A percentile compares a stretch with the other conserved stretches of the same genome.
These are phyloP conservation scores for Laticauda colubrina DNA, from an alignment of 2,113 vertebrate species.

Conservation along the genomic window DNA sequence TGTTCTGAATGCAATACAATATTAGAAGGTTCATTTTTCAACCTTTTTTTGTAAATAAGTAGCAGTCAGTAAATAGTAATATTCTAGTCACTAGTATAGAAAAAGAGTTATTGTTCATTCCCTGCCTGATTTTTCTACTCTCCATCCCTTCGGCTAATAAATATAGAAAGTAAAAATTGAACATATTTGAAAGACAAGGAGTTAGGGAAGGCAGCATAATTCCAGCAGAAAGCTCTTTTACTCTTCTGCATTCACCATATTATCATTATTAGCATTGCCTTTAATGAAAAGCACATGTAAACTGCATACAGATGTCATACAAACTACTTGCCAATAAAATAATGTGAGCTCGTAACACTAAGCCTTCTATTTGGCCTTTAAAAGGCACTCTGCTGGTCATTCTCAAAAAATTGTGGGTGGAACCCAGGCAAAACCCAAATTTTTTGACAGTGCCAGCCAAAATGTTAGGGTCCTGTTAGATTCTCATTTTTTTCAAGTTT, in stretches of 20 bases:
- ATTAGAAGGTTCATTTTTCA: slow-evolving; percentile 6
- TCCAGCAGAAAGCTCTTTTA: not conserved
- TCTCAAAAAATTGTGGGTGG: not conserved
- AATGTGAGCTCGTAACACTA: not conserved
- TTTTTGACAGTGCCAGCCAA: not conserved
- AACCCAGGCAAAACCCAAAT: not conserved
- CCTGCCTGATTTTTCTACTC: not conserved
- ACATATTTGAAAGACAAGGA: not conserved
- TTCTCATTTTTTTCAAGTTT: not conserved
- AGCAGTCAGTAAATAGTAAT: not conserved
- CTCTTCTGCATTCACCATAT: not conserved
- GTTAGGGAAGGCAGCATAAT: not conserved
- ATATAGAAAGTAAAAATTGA: not conserved
- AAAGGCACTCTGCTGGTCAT: not conserved
- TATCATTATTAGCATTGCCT: not conserved
- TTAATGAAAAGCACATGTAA: not conserved
- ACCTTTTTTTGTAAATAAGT: not conserved
- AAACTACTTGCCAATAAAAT: not conserved
- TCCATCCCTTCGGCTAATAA: not conserved
- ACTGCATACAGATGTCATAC: not conserved
- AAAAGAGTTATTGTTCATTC: not conserved
- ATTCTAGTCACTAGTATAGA: slow-evolving; percentile 13
- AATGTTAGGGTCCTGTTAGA: not conserved
- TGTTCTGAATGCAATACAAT: slow-evolving; percentile 31
- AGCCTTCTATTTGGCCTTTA: not conserved